Percentiles rank a stretch among this genome's conserved stretches.
phyloP scores from a whole-genome alignment of 2,113 vertebrate species.

The Mastomys natalensis region DNA sequence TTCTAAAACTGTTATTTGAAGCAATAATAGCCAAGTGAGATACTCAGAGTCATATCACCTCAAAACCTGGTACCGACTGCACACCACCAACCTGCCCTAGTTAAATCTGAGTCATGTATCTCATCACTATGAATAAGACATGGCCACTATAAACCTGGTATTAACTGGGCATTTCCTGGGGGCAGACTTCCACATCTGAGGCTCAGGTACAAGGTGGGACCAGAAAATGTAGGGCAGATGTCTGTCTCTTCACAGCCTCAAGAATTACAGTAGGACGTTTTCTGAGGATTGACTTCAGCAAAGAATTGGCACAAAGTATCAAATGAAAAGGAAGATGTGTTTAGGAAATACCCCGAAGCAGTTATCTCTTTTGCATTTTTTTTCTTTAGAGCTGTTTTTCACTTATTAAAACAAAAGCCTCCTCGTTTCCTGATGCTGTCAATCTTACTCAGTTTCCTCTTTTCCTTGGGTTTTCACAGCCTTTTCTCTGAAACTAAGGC shows the following conservation, averaged over 20 bases:
- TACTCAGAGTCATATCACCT: not conserved
- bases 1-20: conserved; percentile 47
- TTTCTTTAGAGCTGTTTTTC: conserved; percentile 18
- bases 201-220: rapidly evolving
- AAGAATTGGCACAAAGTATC: not conserved
- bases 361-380: not conserved
- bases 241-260: not conserved
- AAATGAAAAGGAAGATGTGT: conserved; percentile 6
- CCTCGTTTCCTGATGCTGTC: not conserved
- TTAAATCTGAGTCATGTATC: not conserved
- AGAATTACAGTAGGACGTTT: not conserved
- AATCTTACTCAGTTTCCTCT: not conserved
- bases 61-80: not conserved
- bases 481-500: not conserved
- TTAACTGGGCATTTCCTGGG: not conserved
- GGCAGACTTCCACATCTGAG: not conserved
- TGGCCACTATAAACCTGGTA: not conserved
- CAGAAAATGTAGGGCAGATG: not conserved
- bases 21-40: not conserved
- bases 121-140: not conserved
- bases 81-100: not conserved
- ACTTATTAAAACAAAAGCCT: conserved; percentile 30
- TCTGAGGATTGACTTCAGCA: not conserved
- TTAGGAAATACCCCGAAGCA: not conserved
- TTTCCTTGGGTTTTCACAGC: not conserved